Percentiles rank a stretch among this genome's conserved stretches.
Evolutionary conservation across 2,797 vertebrate species (phyloP).

Genomic region (Acanthurus lineatus): DNA sequence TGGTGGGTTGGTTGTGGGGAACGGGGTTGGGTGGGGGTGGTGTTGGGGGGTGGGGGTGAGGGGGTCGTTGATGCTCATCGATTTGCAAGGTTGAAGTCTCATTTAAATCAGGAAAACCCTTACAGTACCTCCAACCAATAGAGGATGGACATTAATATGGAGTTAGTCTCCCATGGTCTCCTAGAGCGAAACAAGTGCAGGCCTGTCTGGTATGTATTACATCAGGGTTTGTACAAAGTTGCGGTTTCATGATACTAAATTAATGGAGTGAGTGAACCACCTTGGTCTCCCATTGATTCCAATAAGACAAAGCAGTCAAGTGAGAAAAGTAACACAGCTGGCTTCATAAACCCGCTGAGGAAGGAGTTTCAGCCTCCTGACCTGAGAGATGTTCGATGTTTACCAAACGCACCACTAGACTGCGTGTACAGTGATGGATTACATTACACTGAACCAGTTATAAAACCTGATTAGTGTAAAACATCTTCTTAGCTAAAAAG

Average conservation of each 20-base stretch:
- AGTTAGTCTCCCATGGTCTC: slow-evolving; percentile 26
- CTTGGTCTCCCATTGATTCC: slow-evolving; percentile 83
- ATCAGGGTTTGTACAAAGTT: slow-evolving; percentile 61
- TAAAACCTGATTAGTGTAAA: neutral
- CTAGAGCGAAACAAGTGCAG: slow-evolving; percentile 56
- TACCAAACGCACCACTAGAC: slow-evolving; percentile 40
- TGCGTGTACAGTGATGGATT: slow-evolving; percentile 17
- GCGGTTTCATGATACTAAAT: slow-evolving; percentile 76
- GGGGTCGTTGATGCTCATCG: slow-evolving; percentile 29
- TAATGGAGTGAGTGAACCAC: slow-evolving; percentile 81
- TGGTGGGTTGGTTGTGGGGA: neutral
- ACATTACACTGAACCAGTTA: slow-evolving; percentile 14
- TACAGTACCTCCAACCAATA: slow-evolving; percentile 9
- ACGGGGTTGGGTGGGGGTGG: neutral
- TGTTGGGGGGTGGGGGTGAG: neutral
- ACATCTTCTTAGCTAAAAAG: neutral
- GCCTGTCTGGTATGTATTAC: slow-evolving; percentile 64
- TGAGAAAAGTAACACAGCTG: slow-evolving; percentile 76
- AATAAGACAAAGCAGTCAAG: slow-evolving; percentile 81
- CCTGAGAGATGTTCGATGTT: slow-evolving; percentile 45
- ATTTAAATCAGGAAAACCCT: slow-evolving; percentile 55
- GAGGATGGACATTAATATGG: slow-evolving; percentile 46
- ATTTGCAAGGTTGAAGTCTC: slow-evolving; percentile 64
- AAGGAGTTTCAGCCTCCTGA: slow-evolving; percentile 59
- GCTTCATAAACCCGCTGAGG: slow-evolving; percentile 69